Conservation (phyloP, 2,797 vertebrate genomes). For the Chaetodon trifasciatus region DNA sequence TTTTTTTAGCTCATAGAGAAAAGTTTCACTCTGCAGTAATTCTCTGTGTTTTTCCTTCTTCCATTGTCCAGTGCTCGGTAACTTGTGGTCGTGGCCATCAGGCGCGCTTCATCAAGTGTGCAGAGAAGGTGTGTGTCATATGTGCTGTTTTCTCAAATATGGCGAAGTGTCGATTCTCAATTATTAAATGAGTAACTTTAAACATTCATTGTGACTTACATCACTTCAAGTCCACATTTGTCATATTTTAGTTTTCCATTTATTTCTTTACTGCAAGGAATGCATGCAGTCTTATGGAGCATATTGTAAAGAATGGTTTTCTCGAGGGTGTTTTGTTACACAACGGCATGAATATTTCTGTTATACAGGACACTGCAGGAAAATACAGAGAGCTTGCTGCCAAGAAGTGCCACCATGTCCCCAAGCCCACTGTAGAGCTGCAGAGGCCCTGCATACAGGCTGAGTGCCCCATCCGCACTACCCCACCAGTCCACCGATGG, state of each 20-base stretch:
- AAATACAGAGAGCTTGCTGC: conserved; percentile 88
- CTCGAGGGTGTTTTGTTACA: not conserved
- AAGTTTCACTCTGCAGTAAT: conserved; percentile 2
- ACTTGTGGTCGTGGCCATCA: conserved; percentile 89
- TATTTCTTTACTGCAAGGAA: not conserved
- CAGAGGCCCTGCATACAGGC: conserved; percentile 83
- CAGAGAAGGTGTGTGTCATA: conserved; percentile 84
- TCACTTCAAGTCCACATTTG: not conserved
- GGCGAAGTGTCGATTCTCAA: not conserved
- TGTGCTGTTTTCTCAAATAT: not conserved
- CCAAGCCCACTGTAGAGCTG: conserved; percentile 85
- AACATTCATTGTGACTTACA: not conserved
- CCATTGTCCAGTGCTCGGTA: conserved; percentile 87
- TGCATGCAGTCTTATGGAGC: not conserved
- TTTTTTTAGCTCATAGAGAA: conserved; percentile 2
- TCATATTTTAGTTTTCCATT: not conserved
- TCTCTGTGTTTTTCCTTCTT: conserved; percentile 10
- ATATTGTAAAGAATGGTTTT: not conserved
- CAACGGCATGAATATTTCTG: not conserved
- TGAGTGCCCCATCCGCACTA: conserved; percentile 78
- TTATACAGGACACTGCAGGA: conserved; percentile 82
- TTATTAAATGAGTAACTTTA: not conserved
- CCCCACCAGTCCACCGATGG: conserved; percentile 58
- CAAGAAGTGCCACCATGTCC: conserved; percentile 88
- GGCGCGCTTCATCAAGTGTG: conserved; percentile 88